These are phyloP conservation scores for Cephus sareptanus DNA, from an alignment of 2,888 invertebrate genomes.

Conservation along the genomic window DNA sequence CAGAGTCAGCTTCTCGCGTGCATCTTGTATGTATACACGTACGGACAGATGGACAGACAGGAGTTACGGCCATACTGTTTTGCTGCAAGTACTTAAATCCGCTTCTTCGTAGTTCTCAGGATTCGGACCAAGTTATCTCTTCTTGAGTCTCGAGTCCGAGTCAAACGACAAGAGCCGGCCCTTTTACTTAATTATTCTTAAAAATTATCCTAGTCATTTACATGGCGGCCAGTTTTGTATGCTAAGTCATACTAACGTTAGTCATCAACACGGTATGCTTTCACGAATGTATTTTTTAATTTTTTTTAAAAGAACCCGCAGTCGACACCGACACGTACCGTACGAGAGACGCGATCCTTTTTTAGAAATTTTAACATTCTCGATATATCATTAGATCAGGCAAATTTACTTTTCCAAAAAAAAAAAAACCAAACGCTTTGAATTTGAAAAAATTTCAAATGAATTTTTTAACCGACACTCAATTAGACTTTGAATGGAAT, in stretches of 20 bases:
- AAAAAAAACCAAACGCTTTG: not conserved
- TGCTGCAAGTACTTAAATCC: conserved; percentile 50
- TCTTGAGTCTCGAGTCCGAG: not conserved
- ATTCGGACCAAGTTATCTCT: not conserved
- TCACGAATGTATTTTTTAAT: not conserved
- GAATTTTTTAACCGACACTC: not conserved
- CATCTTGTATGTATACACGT: conserved; percentile 8
- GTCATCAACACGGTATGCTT: not conserved
- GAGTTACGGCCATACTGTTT: conserved; percentile 52
- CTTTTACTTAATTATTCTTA: not conserved
- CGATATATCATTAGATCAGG: not conserved
- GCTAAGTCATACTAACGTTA: not conserved
- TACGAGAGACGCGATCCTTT: not conserved
- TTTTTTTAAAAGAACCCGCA: not conserved
- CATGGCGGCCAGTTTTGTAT: not conserved
- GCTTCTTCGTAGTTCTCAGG: conserved; percentile 18
- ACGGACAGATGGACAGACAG: conserved; percentile 33
- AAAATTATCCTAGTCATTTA: not conserved
- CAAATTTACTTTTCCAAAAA: not conserved
- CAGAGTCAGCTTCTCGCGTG: conserved; percentile 17
- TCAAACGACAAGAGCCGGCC: not conserved
- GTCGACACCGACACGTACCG: not conserved
- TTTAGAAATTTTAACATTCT: not conserved
- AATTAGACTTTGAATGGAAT: not conserved
- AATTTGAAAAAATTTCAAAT: not conserved